Conservation (phyloP, 2,113 vertebrate genomes). For the Sakesphorus luctuosus region DNA sequence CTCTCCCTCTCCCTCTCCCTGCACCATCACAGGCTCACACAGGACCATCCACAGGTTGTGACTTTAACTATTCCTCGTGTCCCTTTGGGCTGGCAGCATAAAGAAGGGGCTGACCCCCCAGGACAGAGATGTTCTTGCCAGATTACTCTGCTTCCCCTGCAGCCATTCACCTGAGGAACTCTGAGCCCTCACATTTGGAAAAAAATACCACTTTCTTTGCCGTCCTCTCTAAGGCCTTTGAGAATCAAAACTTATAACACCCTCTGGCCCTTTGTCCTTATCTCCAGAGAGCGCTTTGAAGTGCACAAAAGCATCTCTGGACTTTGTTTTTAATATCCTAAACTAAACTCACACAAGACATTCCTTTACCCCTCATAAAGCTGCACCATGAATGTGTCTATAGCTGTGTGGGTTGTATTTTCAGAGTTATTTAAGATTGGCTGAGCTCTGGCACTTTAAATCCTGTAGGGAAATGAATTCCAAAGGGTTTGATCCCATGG, state of each 20-base stretch:
- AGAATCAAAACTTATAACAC: slow-evolving; percentile 19
- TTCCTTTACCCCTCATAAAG: slow-evolving; percentile 40
- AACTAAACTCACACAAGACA: slow-evolving; percentile 40
- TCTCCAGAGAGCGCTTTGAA: slow-evolving; percentile 58
- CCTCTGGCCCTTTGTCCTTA: slow-evolving; percentile 46
- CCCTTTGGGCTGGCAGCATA: not conserved
- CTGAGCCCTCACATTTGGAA: slow-evolving; percentile 57
- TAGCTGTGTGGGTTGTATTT: slow-evolving; percentile 11
- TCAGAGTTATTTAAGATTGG: slow-evolving; percentile 40
- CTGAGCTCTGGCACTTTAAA: slow-evolving; percentile 51
- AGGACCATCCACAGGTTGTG: not conserved
- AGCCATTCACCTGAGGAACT: slow-evolving; percentile 55
- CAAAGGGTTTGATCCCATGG: slow-evolving; percentile 47
- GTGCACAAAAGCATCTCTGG: slow-evolving; percentile 56
- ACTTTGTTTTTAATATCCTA: slow-evolving; percentile 69
- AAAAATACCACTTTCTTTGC: slow-evolving; percentile 40
- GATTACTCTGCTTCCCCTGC: slow-evolving; percentile 36
- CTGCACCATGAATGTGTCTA: not conserved
- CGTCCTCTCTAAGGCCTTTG: not conserved
- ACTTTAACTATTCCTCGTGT: not conserved
- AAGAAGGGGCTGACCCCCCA: not conserved
- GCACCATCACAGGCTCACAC: not conserved
- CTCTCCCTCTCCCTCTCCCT: not conserved
- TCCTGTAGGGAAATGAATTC: slow-evolving; percentile 57
- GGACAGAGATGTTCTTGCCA: not conserved